These are phyloP conservation scores for Drosophila helvetica DNA, from an alignment of 2,888 invertebrate genomes.

Conservation along the genomic window DNA sequence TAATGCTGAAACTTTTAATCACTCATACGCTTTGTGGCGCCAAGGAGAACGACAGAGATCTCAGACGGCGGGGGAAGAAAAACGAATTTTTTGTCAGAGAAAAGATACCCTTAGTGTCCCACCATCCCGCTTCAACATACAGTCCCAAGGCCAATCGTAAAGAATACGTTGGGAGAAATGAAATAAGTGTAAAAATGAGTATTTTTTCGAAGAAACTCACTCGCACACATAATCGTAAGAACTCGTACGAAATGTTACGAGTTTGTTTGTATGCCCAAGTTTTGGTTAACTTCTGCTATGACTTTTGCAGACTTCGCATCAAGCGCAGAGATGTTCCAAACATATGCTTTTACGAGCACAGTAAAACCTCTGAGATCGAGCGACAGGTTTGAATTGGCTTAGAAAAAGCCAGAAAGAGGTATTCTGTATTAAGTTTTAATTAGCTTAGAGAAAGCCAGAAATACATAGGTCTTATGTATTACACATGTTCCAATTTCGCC, in stretches of 20 bases:
- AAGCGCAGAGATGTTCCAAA: no score
- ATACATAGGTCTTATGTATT: no score
- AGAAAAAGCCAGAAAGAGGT: no score
- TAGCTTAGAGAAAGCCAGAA: no score
- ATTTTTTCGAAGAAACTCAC: no score
- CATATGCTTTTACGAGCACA: no score
- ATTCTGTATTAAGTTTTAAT: no score
- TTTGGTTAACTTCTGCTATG: slow-evolving; percentile 62
- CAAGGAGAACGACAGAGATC: slow-evolving; percentile 34
- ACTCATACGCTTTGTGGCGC: slow-evolving; percentile 71
- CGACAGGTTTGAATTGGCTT: no score
- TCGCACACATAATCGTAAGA: slow-evolving; percentile 39
- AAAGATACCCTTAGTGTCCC: background rate
- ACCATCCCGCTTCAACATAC: background rate
- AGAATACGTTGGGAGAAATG: slow-evolving; percentile 65
- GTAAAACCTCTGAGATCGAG: no score
- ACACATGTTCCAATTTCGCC: no score
- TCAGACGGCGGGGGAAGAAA: slow-evolving; percentile 10
- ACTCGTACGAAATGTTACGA: slow-evolving; percentile 56
- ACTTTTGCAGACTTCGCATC: slow-evolving; percentile 50
- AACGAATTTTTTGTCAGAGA: slow-evolving; percentile 20
- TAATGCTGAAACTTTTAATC: slow-evolving; percentile 77
- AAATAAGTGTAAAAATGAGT: slow-evolving; percentile 74
- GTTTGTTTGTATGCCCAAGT: slow-evolving; percentile 55
- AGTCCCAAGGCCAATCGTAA: slow-evolving; percentile 49